phyloP scores from a whole-genome alignment of 2,797 vertebrate genomes.

The Eleutherodactylus coqui region DNA sequence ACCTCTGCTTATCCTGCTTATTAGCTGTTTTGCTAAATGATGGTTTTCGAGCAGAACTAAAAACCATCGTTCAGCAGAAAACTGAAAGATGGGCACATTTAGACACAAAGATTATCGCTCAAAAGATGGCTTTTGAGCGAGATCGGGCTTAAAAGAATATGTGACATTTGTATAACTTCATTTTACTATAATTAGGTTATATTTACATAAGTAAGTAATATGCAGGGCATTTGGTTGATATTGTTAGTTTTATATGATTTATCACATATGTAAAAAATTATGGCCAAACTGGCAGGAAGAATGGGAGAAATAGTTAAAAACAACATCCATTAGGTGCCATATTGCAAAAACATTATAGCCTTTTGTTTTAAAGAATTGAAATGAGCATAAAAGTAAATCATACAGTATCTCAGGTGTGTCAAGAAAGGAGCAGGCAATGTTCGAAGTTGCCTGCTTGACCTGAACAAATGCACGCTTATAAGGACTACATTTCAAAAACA shows the following conservation, averaged over 20 bases:
- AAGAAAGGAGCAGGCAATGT: neutral
- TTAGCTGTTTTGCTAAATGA: too few species aligned
- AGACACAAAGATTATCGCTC: too few species aligned
- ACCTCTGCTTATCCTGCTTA: too few species aligned
- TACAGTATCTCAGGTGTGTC: neutral
- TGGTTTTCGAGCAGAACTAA: too few species aligned
- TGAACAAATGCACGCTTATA: neutral
- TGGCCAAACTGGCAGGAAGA: neutral
- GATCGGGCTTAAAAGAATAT: too few species aligned
- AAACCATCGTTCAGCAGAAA: too few species aligned
- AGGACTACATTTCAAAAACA: neutral
- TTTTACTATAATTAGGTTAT: too few species aligned
- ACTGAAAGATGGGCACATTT: too few species aligned
- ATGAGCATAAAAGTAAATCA: neutral
- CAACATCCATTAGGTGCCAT: neutral
- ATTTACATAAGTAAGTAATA: neutral
- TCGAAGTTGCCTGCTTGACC: neutral
- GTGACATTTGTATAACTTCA: too few species aligned
- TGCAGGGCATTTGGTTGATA: neutral
- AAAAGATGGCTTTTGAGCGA: too few species aligned
- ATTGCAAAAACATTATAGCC: neutral
- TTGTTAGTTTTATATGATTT: neutral
- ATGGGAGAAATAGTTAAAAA: neutral
- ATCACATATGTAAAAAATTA: neutral
- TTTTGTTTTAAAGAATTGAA: neutral